A percentile compares a stretch with the other conserved stretches of the same genome.
Conservation (phyloP, 2,797 vertebrate genomes). For the Crocidura indochinensis region DNA sequence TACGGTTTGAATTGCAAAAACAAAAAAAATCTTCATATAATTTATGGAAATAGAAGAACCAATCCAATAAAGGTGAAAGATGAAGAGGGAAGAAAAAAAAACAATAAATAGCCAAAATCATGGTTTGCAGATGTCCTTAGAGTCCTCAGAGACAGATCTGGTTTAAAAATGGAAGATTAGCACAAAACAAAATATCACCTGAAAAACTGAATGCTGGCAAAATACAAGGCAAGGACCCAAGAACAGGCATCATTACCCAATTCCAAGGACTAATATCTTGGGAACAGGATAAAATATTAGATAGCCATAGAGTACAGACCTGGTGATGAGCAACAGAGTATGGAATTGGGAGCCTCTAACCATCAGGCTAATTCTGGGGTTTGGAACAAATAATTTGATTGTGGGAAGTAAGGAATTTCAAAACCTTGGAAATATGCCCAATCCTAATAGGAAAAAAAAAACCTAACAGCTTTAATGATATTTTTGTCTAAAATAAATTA, state of each 20-base stretch:
- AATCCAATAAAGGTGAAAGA: background rate
- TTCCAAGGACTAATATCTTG: background rate
- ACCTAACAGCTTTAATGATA: background rate
- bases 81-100: background rate
- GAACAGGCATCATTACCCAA: background rate
- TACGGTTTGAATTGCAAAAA: background rate
- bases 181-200: too few relatives aligned
- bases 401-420: background rate
- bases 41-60: background rate
- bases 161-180: background rate
- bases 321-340: background rate
- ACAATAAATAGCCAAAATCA: background rate
- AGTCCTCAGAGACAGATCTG: background rate
- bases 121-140: background rate
- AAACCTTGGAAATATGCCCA: background rate
- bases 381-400: too few relatives aligned
- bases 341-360: too few relatives aligned
- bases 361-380: too few relatives aligned
- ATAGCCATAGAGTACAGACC: fast-evolving
- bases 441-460: background rate
- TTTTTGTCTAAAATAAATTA: background rate
- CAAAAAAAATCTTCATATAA: background rate
- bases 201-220: background rate
- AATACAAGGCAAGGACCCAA: background rate
- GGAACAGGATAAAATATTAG: background rate